A percentile compares a stretch with the other conserved stretches of the same genome.
Conservation (phyloP, 2,797 vertebrate species). For the Sebastes minor region DNA sequence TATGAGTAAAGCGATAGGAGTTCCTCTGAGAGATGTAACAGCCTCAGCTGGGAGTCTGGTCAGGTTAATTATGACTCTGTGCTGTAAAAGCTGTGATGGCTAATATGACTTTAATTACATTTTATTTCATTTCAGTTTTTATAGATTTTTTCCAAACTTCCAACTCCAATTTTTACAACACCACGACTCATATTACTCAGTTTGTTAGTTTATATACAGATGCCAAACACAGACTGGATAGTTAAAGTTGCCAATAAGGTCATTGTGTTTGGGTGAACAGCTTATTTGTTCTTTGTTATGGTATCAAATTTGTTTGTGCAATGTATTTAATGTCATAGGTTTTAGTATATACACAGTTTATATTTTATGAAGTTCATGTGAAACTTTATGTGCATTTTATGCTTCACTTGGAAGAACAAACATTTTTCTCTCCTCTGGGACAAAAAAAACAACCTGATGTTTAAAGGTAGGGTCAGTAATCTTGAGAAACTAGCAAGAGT, state of each 20-base stretch:
- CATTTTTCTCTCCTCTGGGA: background rate
- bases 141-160: background rate
- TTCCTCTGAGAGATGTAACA: conserved; percentile 1
- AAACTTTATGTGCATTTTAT: background rate
- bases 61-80: background rate
- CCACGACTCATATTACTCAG: background rate
- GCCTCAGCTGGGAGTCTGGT: background rate
- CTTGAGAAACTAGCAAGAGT: too few species aligned
- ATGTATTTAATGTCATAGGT: background rate
- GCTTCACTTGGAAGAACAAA: background rate
- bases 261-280: background rate
- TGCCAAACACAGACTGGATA: background rate
- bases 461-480: background rate
- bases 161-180: background rate
- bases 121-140: background rate
- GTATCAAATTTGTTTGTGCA: too few species aligned
- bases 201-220: background rate
- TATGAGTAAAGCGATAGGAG: background rate
- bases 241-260: background rate
- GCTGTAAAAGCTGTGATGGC: background rate
- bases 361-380: background rate
- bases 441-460: background rate
- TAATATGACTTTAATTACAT: background rate
- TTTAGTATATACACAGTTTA: background rate
- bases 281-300: background rate